Percentiles rank a stretch among this genome's conserved stretches.
These are phyloP conservation scores for Drosophila nebulosa DNA, from an alignment of 1,140 invertebrate species.

Conservation along the genomic window DNA sequence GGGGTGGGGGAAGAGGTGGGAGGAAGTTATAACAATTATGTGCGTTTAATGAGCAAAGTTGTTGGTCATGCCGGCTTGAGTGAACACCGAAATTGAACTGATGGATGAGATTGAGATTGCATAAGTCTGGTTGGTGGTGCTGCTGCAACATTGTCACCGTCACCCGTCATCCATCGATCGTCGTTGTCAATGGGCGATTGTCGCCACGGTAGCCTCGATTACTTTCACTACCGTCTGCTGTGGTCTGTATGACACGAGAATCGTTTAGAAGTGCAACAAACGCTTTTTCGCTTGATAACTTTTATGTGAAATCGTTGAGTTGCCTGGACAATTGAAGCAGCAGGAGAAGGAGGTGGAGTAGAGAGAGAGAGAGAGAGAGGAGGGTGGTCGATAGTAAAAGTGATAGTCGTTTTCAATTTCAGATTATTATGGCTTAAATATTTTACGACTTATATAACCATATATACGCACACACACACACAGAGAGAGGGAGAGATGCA, in stretches of 20 bases:
- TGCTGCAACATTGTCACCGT: conserved; percentile 58
- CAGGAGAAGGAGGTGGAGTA: neutral
- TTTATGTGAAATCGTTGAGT: conserved; percentile 16
- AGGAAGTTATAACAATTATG: conserved; percentile 63
- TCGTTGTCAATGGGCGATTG: neutral
- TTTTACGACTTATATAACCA: conserved; percentile 78
- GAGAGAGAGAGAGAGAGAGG: neutral
- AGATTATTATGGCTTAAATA: conserved; percentile 78
- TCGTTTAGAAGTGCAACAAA: conserved; percentile 57
- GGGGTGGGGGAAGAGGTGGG: neutral
- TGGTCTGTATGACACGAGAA: conserved; percentile 42
- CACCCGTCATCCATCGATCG: conserved; percentile 27
- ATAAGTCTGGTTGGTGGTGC: conserved; percentile 32
- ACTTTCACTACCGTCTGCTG: conserved; percentile 61
- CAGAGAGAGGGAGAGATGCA: conserved; percentile 1
- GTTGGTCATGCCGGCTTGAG: conserved; percentile 45
- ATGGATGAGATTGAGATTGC: conserved; percentile 64
- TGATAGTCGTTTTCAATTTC: conserved; percentile 77
- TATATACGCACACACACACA: conserved; percentile 31
- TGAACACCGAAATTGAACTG: conserved; percentile 13
- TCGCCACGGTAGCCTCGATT: conserved; percentile 4
- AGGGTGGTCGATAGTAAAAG: conserved; percentile 64
- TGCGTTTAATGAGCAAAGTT: conserved; percentile 71
- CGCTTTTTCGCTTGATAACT: conserved; percentile 56
- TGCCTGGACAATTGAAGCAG: neutral